Conservation (phyloP, 2,113 vertebrate genomes). For the Eudorcas thomsonii region DNA sequence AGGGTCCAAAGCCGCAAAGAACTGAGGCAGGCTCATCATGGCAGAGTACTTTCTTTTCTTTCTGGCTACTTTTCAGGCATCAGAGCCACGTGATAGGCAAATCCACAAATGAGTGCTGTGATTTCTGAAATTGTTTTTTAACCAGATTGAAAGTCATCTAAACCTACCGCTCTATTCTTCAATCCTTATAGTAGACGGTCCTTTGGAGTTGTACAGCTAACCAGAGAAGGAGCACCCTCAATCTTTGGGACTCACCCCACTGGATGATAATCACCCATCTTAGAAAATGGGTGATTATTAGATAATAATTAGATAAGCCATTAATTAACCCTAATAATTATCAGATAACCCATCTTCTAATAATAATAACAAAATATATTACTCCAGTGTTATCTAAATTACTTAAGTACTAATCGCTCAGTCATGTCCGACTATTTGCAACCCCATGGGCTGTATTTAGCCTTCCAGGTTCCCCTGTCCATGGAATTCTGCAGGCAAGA, state of each 20-base stretch:
- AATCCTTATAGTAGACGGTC: not conserved
- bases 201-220: not conserved
- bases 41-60: not conserved
- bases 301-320: too few relatives aligned
- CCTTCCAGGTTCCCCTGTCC: not conserved
- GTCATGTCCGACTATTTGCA: not conserved
- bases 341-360: too few relatives aligned
- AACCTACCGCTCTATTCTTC: not conserved
- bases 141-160: not conserved
- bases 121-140: conserved; percentile 31
- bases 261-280: not conserved
- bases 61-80: conserved; percentile 21
- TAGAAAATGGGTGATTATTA: too few relatives aligned
- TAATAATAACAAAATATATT: not conserved
- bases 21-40: not conserved
- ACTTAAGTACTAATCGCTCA: not conserved
- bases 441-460: not conserved
- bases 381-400: not conserved
- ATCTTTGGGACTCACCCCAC: not conserved
- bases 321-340: too few relatives aligned
- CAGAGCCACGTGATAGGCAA: conserved; percentile 17
- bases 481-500: not conserved
- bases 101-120: not conserved
- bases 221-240: not conserved
- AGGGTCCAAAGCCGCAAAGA: not conserved